Conservation (phyloP, 2,113 vertebrate species). For the Oncorhynchus kisutch region DNA sequence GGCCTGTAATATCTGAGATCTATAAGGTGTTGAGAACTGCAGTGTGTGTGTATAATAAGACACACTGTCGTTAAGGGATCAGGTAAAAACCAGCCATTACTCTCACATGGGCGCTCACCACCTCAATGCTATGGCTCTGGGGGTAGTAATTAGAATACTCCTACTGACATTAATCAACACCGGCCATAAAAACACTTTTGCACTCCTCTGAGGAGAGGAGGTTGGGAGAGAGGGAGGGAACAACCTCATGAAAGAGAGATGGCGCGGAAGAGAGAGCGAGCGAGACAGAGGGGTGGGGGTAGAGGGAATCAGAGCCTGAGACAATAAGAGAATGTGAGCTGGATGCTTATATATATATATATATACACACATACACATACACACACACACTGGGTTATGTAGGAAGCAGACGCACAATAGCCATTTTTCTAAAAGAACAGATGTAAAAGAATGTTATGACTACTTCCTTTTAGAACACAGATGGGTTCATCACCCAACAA, state of each 20-base stretch:
- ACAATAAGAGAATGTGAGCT: background rate
- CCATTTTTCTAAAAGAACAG: conserved; percentile 48
- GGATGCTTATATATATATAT: background rate
- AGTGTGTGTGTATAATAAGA: conserved; percentile 4
- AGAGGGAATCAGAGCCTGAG: background rate
- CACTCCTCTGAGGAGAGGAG: conserved; percentile 36
- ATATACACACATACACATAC: background rate
- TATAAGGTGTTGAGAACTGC: background rate
- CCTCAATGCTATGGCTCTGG: background rate
- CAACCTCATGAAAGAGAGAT: background rate
- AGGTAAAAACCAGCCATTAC: conserved; percentile 24
- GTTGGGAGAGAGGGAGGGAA: conserved; percentile 13
- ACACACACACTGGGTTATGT: background rate
- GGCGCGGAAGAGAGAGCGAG: conserved; percentile 4
- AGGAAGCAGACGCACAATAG: conserved; percentile 29
- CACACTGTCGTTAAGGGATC: background rate
- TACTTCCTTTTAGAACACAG: conserved; percentile 37
- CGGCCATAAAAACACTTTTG: conserved; percentile 27
- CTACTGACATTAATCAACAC: conserved; percentile 41
- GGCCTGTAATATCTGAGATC: conserved; percentile 1
- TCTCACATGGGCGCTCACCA: conserved; percentile 17
- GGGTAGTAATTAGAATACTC: conserved; percentile 22
- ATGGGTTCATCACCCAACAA: conserved; percentile 29
- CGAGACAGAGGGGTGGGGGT: conserved; percentile 6
- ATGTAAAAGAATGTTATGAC: conserved; percentile 35